Percentiles rank a stretch among this genome's conserved stretches.
These are phyloP conservation scores for Probosciger aterrimus DNA, from an alignment of 2,113 vertebrate genomes.

Conservation along the genomic window DNA sequence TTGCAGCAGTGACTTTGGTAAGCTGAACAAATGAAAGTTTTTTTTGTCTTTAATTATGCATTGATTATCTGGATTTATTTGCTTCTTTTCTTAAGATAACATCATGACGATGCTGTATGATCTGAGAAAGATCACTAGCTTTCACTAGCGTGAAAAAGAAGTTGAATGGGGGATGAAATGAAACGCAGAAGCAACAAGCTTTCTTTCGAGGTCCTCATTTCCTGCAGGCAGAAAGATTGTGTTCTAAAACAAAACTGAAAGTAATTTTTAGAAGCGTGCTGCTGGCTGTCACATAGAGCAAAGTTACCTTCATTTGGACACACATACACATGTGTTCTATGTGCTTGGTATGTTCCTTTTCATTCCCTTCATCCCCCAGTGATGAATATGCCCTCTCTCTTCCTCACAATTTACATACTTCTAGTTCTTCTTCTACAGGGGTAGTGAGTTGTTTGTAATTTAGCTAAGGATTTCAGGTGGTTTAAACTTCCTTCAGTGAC, in stretches of 20 bases:
- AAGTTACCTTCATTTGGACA: fast-evolving
- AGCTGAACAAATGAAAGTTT: neutral
- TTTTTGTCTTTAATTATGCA: neutral
- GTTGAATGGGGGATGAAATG: neutral
- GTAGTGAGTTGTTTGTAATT: neutral
- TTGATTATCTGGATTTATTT: neutral
- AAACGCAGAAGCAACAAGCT: neutral
- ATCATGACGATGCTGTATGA: neutral
- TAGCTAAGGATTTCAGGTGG: neutral
- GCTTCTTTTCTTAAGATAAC: neutral
- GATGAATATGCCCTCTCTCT: neutral
- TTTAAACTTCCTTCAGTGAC: neutral
- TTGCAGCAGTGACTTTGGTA: constrained; percentile 86
- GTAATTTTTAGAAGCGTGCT: neutral
- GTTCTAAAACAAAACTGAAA: neutral
- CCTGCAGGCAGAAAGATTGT: neutral
- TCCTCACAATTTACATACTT: neutral
- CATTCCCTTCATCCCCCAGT: neutral
- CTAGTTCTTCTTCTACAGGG: neutral
- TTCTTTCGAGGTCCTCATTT: neutral
- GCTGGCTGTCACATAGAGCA: neutral
- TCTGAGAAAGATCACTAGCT: neutral
- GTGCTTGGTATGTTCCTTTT: neutral
- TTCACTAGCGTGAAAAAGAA: neutral
- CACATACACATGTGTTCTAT: neutral